Evolutionary conservation across 2,797 vertebrate genomes (phyloP).

Genomic region (Sebastes ruberrimus): DNA sequence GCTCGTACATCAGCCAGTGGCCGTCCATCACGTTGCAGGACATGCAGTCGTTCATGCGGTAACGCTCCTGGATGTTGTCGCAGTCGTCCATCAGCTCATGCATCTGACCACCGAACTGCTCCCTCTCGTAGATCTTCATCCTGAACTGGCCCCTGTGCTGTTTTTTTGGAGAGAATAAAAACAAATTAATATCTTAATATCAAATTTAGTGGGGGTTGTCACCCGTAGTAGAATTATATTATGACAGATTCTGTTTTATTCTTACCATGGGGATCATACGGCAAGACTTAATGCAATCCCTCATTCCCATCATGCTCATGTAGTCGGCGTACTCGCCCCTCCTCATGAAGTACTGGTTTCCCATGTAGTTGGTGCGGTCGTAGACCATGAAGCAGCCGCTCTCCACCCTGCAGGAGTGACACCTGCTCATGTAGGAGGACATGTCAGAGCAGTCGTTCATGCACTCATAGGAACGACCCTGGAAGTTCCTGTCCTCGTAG

Average conservation of each 20-base stretch:
- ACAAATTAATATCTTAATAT: not conserved
- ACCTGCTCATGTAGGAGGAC: conserved; percentile 63
- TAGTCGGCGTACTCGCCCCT: conserved; percentile 72
- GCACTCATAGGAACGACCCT: conserved; percentile 76
- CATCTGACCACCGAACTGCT: conserved; percentile 60
- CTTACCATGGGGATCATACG: conserved; percentile 67
- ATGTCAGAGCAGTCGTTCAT: conserved; percentile 75
- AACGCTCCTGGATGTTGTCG: conserved; percentile 66
- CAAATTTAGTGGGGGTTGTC: not conserved
- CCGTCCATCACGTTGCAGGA: conserved; percentile 69
- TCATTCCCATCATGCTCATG: conserved; percentile 70
- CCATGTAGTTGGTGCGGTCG: conserved; percentile 72
- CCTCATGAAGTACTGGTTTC: conserved; percentile 66
- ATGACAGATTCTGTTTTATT: not conserved
- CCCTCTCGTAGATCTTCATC: conserved; percentile 67
- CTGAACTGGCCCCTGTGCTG: conserved; percentile 63
- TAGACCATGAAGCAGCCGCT: conserved; percentile 75
- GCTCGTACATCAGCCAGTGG: conserved; percentile 77
- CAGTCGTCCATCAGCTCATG: conserved; percentile 69
- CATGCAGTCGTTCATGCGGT: conserved; percentile 61
- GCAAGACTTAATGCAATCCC: conserved; percentile 59
- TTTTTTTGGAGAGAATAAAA: not conserved
- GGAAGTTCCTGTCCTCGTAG: conserved; percentile 75
- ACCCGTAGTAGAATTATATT: not conserved
- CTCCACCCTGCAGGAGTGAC: conserved; percentile 74